Evolutionary conservation across 2,797 vertebrate species (phyloP), one percentile per base, ranked within the genome.

Genomic region (Calcarius lapponicus): DNA sequence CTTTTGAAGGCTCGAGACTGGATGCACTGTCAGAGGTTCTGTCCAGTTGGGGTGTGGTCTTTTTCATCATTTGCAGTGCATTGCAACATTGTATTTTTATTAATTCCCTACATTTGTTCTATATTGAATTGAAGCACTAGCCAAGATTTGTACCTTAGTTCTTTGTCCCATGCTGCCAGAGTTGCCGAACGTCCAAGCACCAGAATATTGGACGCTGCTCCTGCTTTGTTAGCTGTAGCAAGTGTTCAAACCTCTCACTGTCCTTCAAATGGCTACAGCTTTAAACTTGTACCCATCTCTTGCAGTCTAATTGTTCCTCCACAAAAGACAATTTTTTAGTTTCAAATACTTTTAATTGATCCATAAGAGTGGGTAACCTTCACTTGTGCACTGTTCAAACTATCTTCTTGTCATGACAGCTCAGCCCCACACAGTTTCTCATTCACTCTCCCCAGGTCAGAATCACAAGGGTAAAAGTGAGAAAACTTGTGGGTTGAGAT

Each of bases 1-100:
- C 17, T 90, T 75, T 78, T 47, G 80, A 62, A 67, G 18, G 17
- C n/a, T 82, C 22, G 60, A 34, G 29, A 47, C 28, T 50, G 47
- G 16, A 50, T 8, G 6, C 0, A 0, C 26, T 61, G 5, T 21
- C 38, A 51, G 29, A 13, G 60, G 9, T 36, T 81, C 20, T 54
- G 11, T 58, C 28, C 0, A 0, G 2, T 43, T 54, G 29, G 25
- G 2, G 5, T 79, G 10, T 25, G 3, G 36, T 64, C 18, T 29
- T 62, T 34, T 45, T 51, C 17, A 13, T 51, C 4, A 6, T 29
- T 24, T 40, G 16, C 13, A 5, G 2, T 29, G 13, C 10, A 21
- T 58, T 76, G 28, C 18, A 57, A 20, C 4, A 20, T 57, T 43
- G 17, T 40, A 34, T 81, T 93, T 79, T 4, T 24, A 7, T 65